Evolutionary conservation across 2,888 invertebrate genomes (phyloP).

Genomic region (Nomada flava): DNA sequence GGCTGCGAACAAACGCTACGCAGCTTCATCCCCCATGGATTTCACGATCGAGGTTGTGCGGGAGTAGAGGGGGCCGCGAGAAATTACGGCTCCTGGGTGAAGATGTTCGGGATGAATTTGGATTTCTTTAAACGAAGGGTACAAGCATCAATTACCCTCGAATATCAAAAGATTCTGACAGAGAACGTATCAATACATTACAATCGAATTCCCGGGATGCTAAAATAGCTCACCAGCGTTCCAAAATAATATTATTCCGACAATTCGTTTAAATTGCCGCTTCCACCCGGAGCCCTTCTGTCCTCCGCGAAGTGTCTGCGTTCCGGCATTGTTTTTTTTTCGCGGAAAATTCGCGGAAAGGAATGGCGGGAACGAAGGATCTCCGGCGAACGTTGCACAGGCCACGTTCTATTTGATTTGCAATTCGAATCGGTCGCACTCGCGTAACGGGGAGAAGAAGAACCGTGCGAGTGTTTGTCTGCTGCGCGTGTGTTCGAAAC

Average conservation of each 20-base stretch:
- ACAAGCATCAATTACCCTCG: no score
- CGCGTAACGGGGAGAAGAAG: conserved; percentile 46
- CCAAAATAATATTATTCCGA: no score
- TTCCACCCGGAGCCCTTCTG: neutral
- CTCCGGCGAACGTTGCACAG: conserved; percentile 45
- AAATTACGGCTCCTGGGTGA: neutral
- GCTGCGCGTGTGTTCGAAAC: conserved; percentile 17
- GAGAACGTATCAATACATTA: no score
- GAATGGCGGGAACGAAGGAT: conserved; percentile 51
- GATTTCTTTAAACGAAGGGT: no score
- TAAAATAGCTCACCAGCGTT: no score
- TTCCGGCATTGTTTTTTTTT: conserved; percentile 23
- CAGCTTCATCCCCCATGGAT: conserved; percentile 23
- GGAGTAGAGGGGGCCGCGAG: conserved; percentile 10
- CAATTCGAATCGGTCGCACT: conserved; percentile 70
- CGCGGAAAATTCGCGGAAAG: conserved; percentile 31
- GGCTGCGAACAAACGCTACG: conserved; percentile 41
- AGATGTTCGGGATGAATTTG: neutral
- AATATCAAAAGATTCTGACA: no score
- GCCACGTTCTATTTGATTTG: conserved; percentile 68
- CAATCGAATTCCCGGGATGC: no score
- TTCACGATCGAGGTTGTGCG: neutral
- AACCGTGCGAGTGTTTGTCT: conserved; percentile 37
- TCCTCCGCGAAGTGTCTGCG: conserved; percentile 21
- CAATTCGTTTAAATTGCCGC: neutral